phyloP scores from a whole-genome alignment of 2,113 vertebrate species.

The Herpailurus yagouaroundi region DNA sequence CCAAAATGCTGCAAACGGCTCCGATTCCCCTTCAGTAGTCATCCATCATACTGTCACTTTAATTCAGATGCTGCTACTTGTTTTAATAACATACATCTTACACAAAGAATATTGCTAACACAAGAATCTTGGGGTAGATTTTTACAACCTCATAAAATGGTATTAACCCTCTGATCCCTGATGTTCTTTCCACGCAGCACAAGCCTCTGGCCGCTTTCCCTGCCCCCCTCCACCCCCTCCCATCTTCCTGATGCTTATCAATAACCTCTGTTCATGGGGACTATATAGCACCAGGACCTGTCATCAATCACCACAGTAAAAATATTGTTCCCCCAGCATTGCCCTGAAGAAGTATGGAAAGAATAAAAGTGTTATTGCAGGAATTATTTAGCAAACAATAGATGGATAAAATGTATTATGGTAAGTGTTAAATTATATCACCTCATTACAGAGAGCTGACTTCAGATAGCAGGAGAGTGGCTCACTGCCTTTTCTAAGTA shows the following conservation, averaged over 20 bases:
- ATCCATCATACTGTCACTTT: constrained; percentile 97
- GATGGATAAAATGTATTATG: constrained; percentile 87
- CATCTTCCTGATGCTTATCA: constrained; percentile 86
- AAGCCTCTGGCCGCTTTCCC: constrained; percentile 32
- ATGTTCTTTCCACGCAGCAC: constrained; percentile 79
- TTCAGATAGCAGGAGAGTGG: constrained; percentile 81
- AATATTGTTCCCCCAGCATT: constrained; percentile 86
- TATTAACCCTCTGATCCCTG: constrained; percentile 91
- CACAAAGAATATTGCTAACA: constrained; percentile 93
- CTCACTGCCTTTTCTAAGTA: constrained; percentile 77
- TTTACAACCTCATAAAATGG: constrained; percentile 92
- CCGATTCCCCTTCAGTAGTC: constrained; percentile 89
- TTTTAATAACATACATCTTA: constrained; percentile 96
- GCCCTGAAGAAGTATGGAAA: constrained; percentile 89
- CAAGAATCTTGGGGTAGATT: constrained; percentile 89
- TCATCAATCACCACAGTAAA: constrained; percentile 87
- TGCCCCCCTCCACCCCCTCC: constrained; percentile 42
- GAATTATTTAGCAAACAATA: constrained; percentile 91
- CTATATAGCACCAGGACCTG: constrained; percentile 76
- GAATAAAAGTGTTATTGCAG: constrained; percentile 89
- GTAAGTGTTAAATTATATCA: constrained; percentile 89
- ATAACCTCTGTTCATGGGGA: constrained; percentile 84
- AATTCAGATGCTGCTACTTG: constrained; percentile 97
- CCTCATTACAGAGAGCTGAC: constrained; percentile 84
- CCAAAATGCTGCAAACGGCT: constrained; percentile 90